These are phyloP conservation scores for Alauda arvensis DNA, from an alignment of 2,797 vertebrate genomes.

Conservation along the genomic window DNA sequence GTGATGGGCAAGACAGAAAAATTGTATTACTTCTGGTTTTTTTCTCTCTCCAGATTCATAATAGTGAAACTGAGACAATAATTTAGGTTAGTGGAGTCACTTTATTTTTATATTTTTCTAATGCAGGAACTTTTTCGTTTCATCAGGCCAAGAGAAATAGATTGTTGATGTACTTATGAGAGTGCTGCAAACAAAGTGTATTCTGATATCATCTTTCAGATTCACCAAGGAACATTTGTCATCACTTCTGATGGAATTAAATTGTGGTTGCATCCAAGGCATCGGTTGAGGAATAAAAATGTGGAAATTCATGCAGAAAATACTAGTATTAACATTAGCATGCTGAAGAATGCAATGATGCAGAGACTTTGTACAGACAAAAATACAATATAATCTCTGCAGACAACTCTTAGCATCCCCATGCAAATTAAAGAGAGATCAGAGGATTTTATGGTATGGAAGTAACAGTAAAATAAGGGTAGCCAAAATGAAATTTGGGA, in stretches of 20 bases:
- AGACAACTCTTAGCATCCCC: neutral
- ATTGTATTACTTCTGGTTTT: neutral
- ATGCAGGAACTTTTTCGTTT: neutral
- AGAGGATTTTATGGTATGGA: neutral
- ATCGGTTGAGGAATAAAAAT: neutral
- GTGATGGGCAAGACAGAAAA: neutral
- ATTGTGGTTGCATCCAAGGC: neutral
- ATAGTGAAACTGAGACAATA: neutral
- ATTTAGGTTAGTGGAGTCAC: neutral
- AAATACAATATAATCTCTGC: neutral
- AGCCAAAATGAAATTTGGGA: neutral
- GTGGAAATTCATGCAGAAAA: slow-evolving; percentile 23
- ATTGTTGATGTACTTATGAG: slow-evolving; percentile 2
- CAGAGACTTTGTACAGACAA: neutral
- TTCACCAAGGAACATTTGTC: slow-evolving; percentile 36
- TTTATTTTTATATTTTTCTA: slow-evolving; percentile 12
- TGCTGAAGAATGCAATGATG: slow-evolving; percentile 10
- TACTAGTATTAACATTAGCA: slow-evolving; percentile 18
- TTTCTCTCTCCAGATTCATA: neutral
- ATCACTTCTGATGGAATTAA: slow-evolving; percentile 31
- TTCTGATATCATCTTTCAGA: slow-evolving; percentile 28
- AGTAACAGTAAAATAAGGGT: neutral
- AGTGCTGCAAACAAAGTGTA: neutral
- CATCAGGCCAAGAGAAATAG: slow-evolving; percentile 6
- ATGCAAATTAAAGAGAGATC: slow-evolving; percentile 1